Base-by-base conservation (phyloP, 1,140 invertebrate species). In the Popillia japonica region DNA sequence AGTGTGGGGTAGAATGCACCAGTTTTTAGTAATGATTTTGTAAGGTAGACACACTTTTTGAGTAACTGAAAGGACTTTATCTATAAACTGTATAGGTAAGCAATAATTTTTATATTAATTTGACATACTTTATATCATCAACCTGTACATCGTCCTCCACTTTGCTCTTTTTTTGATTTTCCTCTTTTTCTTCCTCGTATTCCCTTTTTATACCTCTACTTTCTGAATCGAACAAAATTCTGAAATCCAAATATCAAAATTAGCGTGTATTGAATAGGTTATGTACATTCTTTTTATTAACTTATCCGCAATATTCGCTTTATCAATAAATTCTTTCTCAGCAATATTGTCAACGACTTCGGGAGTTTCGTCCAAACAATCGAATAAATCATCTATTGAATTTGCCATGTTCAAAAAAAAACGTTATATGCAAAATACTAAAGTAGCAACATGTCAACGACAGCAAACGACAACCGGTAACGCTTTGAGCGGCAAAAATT, bases 341-440 rank as follows among this genome's bases (percentile, higher is more conserved):
- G 23, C 34, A n/a, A 44, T 75, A 2, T 64, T 48, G 34, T 77
- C 68, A 34, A 72, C 75, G 17, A 73, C 59, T 6, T 83, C 81
- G 8, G 73, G 75, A 40, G 40, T 73, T 77, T 83, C 79, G 20
- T 84, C 81, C 78, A 86, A 86, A 79, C 85, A 86, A 42, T 83
- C 80, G 75, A 86, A 86, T n/a, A 86, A 79, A 79, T 86, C 83
- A 72, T 86, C 85, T 42, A 86, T 86, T 40, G 81, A 84, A 41
- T 84, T 81, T 75, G 83, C 81, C 85, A 86, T 86, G 6, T 22
- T 2, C 14, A 41, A 74, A 41, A 74, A 73, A 74, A 74, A 40
- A 74, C 41, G 72, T 68, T 55, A 55, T n/a, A n/a, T 17, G 11
- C 61, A 6, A 3, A 27, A 68, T 1, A 22, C 61, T 68, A 68